Evolutionary conservation across 1,140 invertebrate genomes (phyloP), one percentile per base, ranked within the genome.

Genomic region (Euura saliciscinereae): DNA sequence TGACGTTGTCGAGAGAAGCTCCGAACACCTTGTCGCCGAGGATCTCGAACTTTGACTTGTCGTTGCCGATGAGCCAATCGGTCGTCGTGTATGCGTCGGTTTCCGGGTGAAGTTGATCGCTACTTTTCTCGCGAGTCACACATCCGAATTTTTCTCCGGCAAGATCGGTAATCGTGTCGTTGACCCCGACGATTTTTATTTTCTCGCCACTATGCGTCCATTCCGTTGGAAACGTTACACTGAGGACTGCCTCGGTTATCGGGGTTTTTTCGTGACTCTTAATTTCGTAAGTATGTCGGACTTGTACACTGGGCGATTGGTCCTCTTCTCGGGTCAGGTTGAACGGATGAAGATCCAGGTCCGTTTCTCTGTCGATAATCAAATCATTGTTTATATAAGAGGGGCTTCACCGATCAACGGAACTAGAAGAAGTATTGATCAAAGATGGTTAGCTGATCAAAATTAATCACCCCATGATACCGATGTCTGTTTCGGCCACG

Each of bases 251-350:
- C 73, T 84, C 76, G 5, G 86, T 74, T 7, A 87, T 80, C 8
- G 83, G 80, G 80, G 85, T 88, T 2, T 66, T 65, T 43, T 86
- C 88, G 69, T 85, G 84, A 74, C 87, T 88, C 75, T 84, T 83
- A 42, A 89, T 79, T 72, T 86, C 80, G 69, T 81, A 86, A 44
- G 83, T 71, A 11, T 84, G 83, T 28, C 77, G 73, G 71, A 82
- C 83, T 65, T 45, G 77, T 6, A 77, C 46, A 3, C 45, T 73
- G 42, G 71, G 71, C 6, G 75, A 46, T 11, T 69, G 67, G 7
- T 68, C 43, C n/a, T 76, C 45, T 11, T 73, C 70, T 42, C 76
- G 59, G 43, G 77, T 72, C 10, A 73, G 44, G 51, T 70, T 69
- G 8, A 77, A 81, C 2, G 77, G 79, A 66, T 83, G 78, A 4